These are phyloP conservation scores for Notodonta ziczac DNA, from an alignment of 2,888 invertebrate genomes.

Conservation along the genomic window DNA sequence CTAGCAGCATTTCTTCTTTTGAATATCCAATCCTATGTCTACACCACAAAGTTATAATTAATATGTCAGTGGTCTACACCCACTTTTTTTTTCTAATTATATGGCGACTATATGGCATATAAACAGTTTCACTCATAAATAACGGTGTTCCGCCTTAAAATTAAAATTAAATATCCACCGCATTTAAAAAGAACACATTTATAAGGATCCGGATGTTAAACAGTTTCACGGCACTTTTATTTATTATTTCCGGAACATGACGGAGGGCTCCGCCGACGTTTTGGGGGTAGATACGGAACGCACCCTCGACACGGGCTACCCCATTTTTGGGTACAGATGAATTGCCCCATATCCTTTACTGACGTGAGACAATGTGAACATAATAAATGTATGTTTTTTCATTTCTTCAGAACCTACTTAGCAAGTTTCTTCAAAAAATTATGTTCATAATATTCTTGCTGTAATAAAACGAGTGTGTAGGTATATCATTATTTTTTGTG, in stretches of 20 bases:
- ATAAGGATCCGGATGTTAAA: conserved; percentile 31
- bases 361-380: conserved; percentile 6
- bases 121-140: not conserved
- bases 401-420: not conserved
- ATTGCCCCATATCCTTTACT: conserved; percentile 32
- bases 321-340: conserved; percentile 29
- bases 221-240: conserved; percentile 40
- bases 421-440: not conserved
- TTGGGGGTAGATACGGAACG: conserved; percentile 23
- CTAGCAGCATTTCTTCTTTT: no score
- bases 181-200: conserved; percentile 28
- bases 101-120: not conserved
- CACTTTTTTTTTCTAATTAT: not conserved
- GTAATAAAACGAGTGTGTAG: not conserved
- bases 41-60: no score
- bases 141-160: conserved; percentile 5
- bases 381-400: not conserved
- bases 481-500: no score
- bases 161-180: conserved; percentile 15
- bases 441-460: not conserved
- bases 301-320: conserved; percentile 17
- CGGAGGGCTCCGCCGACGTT: conserved; percentile 21
- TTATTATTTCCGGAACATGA: conserved; percentile 45
- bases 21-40: no score
- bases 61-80: not conserved